These are phyloP conservation scores for Porites rus DNA, from an alignment of 92 coral and sea anemone genomes.

Conservation along the genomic window DNA sequence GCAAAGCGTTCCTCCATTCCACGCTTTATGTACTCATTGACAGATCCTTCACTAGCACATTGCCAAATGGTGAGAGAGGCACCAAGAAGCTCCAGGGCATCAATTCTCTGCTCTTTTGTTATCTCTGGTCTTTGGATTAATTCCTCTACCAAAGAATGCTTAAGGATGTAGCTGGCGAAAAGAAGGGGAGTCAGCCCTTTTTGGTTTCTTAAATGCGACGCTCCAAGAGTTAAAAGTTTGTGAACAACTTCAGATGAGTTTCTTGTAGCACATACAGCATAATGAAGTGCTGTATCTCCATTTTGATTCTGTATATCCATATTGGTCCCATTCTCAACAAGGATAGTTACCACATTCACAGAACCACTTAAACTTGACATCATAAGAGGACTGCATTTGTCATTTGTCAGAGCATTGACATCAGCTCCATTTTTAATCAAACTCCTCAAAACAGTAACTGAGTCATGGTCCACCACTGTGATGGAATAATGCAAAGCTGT, in stretches of 20 bases:
- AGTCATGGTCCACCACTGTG: background rate
- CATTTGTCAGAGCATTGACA: background rate
- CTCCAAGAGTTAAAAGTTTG: constrained; percentile 52
- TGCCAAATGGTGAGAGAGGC: constrained; percentile 31
- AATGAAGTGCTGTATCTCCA: background rate
- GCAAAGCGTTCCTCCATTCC: constrained; percentile 62
- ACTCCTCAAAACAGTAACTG: background rate
- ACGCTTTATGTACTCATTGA: constrained; percentile 37
- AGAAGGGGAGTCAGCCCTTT: constrained; percentile 68
- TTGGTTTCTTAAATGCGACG: constrained; percentile 44
- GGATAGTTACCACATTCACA: background rate
- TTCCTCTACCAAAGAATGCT: constrained; percentile 68
- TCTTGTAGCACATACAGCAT: constrained; percentile 56
- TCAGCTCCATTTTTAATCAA: background rate
- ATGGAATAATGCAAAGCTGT: constrained; percentile 62
- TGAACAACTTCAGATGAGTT: constrained; percentile 68
- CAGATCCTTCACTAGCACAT: background rate
- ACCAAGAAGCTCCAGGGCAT: constrained; percentile 70
- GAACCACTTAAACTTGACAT: background rate
- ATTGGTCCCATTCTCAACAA: background rate
- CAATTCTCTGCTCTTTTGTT: constrained; percentile 44
- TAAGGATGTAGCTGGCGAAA: constrained; percentile 70
- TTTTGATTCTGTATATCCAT: background rate
- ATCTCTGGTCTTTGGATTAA: constrained; percentile 52
- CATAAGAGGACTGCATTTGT: background rate